Conservation (phyloP, 2,888 invertebrate genomes). For the Melangyna quadrimaculata region DNA sequence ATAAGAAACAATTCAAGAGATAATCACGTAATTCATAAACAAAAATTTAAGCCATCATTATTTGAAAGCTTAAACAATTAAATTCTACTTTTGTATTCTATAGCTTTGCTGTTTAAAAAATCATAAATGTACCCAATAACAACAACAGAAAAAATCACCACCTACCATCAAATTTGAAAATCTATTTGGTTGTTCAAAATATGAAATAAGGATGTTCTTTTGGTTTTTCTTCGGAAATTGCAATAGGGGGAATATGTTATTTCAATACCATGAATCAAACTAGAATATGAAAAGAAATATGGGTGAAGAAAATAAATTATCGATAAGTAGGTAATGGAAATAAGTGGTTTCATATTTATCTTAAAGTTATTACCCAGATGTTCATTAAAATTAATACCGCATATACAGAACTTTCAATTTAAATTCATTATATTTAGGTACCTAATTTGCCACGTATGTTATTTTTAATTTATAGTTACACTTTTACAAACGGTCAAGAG, state of each 20-base stretch:
- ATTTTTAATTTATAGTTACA: background rate
- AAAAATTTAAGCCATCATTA: background rate
- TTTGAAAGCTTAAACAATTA: conserved; percentile 4
- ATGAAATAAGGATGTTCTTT: background rate
- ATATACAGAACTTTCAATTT: background rate
- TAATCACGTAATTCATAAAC: background rate
- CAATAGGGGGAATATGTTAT: background rate
- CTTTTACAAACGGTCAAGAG: background rate
- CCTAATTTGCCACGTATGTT: background rate
- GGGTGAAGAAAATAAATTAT: background rate
- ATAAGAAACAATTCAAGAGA: background rate
- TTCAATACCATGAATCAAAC: background rate
- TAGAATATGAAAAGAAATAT: background rate
- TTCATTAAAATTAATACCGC: background rate
- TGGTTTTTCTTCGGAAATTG: background rate
- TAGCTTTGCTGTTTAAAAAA: background rate
- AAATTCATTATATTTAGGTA: background rate
- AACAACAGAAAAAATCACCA: background rate
- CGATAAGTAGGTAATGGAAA: background rate
- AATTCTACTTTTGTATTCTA: background rate
- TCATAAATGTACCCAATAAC: background rate
- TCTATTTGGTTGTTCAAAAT: background rate
- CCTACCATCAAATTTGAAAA: background rate
- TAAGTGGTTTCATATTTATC: background rate
- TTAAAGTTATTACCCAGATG: background rate